These are phyloP conservation scores for Ochotona curzoniae DNA, from an alignment of 2,113 vertebrate genomes.

Conservation along the genomic window DNA sequence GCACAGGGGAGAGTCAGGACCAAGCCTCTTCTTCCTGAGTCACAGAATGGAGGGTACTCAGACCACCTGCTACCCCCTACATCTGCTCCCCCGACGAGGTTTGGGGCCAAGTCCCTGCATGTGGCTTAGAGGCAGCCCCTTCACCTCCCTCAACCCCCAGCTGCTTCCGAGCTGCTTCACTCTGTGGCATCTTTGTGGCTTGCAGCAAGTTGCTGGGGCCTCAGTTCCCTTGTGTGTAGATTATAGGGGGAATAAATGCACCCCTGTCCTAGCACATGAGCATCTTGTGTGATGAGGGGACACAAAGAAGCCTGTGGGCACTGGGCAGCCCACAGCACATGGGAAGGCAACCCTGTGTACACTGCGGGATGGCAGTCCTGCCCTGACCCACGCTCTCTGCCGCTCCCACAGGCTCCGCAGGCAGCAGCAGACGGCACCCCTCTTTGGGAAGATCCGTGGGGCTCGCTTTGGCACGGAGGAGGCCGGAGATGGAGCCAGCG, in stretches of 20 bases:
- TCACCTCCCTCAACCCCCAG: not conserved
- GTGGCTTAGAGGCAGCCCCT: not conserved
- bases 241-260: not conserved
- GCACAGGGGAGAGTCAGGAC: rapidly evolving
- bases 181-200: not conserved
- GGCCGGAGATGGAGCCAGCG: conserved; percentile 88
- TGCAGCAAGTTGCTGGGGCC: not conserved
- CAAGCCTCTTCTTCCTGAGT: rapidly evolving
- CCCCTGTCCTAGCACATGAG: not conserved
- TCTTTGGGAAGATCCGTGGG: conserved; percentile 94
- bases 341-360: no score
- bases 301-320: no score
- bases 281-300: no score
- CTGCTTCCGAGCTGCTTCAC: not conserved
- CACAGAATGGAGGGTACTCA: not conserved
- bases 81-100: not conserved
- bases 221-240: not conserved
- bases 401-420: conserved; percentile 89
- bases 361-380: not conserved
- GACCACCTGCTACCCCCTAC: not conserved
- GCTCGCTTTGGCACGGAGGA: conserved; percentile 92
- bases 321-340: no score
- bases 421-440: conserved; percentile 93
- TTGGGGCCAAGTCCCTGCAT: not conserved
- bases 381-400: not conserved